A percentile compares a stretch with the other conserved stretches of the same genome.
These are phyloP conservation scores for Zelostemma sp. DNA, from an alignment of 1,140 invertebrate species.

Conservation along the genomic window DNA sequence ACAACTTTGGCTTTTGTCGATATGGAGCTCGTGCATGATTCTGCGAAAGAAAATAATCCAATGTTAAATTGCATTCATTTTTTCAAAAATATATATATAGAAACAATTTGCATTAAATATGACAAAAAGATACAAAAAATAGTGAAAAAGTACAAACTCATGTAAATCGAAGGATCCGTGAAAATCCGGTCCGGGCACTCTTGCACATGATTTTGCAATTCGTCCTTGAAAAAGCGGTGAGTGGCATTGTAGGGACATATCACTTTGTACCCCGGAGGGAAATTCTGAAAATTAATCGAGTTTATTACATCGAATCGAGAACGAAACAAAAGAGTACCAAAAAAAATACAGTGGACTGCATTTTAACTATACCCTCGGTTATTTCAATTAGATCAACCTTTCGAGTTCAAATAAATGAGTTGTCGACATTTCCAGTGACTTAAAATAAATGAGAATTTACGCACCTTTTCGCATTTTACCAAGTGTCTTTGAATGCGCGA, in stretches of 20 bases:
- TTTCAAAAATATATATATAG: too few species aligned
- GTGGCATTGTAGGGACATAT: conserved; percentile 62
- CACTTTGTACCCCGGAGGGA: conserved; percentile 52
- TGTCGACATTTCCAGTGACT: too few species aligned
- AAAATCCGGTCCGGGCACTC: conserved; percentile 41
- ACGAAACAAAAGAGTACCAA: conserved; percentile 9
- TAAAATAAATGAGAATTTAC: conserved; percentile 18
- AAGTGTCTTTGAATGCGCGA: conserved; percentile 59
- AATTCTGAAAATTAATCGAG: conserved; percentile 55
- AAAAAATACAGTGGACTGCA: too few species aligned
- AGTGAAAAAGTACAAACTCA: too few species aligned
- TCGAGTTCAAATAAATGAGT: too few species aligned
- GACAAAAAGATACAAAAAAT: background rate
- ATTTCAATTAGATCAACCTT: too few species aligned
- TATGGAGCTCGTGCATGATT: too few species aligned
- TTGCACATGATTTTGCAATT: conserved; percentile 52
- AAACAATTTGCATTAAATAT: conserved; percentile 4
- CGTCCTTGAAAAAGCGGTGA: conserved; percentile 53
- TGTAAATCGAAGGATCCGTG: too few species aligned
- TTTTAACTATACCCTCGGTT: too few species aligned
- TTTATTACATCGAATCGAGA: conserved; percentile 8
- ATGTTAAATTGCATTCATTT: too few species aligned
- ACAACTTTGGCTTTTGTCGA: too few species aligned
- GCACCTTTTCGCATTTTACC: conserved; percentile 64
- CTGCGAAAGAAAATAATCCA: too few species aligned